These are phyloP conservation scores for Whitmania pigra DNA, from an alignment of 1,140 invertebrate species.

Conservation along the genomic window DNA sequence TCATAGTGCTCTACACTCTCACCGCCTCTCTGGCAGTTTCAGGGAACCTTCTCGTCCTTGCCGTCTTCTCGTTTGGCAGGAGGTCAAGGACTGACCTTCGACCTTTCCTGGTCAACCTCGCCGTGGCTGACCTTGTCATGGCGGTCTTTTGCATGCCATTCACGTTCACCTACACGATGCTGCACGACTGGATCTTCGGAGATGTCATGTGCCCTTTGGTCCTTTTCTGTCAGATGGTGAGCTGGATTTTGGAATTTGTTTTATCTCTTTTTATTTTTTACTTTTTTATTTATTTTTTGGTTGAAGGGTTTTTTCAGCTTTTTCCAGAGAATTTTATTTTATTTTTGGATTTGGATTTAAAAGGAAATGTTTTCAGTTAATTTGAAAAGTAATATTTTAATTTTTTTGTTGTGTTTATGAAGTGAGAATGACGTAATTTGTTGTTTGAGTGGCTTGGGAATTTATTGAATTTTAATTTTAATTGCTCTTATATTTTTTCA, in stretches of 20 bases:
- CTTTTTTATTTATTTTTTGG: not conserved
- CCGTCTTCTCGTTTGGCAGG: constrained; percentile 34
- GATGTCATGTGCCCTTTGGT: constrained; percentile 37
- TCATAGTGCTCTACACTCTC: constrained; percentile 34
- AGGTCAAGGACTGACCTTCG: constrained; percentile 35
- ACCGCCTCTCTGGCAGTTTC: constrained; percentile 32
- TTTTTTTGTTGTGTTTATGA: not conserved
- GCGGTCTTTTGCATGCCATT: constrained; percentile 42
- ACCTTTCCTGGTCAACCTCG: constrained; percentile 66
- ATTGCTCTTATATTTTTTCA: too few species aligned
- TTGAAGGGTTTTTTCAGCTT: too few species aligned
- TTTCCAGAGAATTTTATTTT: too few species aligned
- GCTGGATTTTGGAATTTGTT: too few species aligned
- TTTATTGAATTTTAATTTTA: too few species aligned
- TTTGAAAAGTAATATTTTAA: not conserved
- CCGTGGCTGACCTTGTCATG: constrained; percentile 40
- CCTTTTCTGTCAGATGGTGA: constrained; percentile 33
- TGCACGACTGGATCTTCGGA: constrained; percentile 37
- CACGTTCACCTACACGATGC: constrained; percentile 35
- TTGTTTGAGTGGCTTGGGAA: too few species aligned
- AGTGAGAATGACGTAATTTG: not conserved
- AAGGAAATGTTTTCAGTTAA: not conserved
- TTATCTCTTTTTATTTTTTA: not conserved
- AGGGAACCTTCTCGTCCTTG: constrained; percentile 36
- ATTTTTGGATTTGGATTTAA: not conserved